phyloP scores from a whole-genome alignment of 2,797 vertebrate species.

The Brachyalestes nurse region DNA sequence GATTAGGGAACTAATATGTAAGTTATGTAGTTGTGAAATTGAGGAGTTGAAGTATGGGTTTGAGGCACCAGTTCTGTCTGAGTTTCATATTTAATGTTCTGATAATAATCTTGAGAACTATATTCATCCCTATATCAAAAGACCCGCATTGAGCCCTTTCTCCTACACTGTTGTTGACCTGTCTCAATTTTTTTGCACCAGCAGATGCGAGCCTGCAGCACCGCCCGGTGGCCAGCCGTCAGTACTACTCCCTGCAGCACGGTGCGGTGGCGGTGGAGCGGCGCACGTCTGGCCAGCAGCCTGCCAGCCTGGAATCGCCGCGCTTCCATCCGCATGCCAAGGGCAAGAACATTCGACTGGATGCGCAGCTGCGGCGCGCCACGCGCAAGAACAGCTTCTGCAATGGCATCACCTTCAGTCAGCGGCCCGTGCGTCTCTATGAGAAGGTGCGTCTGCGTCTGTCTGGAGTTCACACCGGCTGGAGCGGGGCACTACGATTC shows the following conservation, averaged over 20 bases:
- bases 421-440: constrained; percentile 92
- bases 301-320: constrained; percentile 82
- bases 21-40: neutral
- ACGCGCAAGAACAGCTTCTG: constrained; percentile 97
- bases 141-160: neutral
- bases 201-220: constrained; percentile 88
- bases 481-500: constrained; percentile 96
- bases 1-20: neutral
- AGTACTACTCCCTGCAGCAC: constrained; percentile 88
- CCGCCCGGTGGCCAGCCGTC: constrained; percentile 86
- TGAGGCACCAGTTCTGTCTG: neutral
- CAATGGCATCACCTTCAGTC: constrained; percentile 96
- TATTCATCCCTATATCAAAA: neutral
- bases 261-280: constrained; percentile 79
- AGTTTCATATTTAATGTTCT: neutral
- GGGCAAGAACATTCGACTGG: constrained; percentile 95
- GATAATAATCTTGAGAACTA: neutral
- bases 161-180: neutral
- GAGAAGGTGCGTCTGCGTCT: constrained; percentile 95
- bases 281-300: constrained; percentile 71
- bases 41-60: neutral
- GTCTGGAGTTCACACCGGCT: constrained; percentile 90
- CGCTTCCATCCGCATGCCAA: constrained; percentile 96
- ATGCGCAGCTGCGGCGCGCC: constrained; percentile 90
- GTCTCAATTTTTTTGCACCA: constrained; percentile 14